phyloP scores from a whole-genome alignment of 2,113 vertebrate species.

The Catharus minimus region DNA sequence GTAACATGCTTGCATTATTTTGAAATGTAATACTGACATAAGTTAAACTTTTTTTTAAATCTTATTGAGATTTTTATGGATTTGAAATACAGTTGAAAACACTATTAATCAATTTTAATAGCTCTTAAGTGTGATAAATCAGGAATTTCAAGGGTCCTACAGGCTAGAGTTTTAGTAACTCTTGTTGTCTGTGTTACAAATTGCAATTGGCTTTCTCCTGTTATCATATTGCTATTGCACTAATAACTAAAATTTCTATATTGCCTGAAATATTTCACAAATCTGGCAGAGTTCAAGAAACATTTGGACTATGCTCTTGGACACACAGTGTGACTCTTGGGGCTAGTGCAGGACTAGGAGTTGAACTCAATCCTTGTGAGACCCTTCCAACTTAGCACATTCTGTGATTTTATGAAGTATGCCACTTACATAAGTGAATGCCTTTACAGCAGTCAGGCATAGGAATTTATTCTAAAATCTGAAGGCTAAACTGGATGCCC shows the following conservation, averaged over 20 bases:
- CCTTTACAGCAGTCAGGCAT: background rate
- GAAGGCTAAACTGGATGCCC: background rate
- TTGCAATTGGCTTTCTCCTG: background rate
- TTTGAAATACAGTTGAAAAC: background rate
- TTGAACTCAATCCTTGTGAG: background rate
- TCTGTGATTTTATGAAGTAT: background rate
- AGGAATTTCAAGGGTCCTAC: background rate
- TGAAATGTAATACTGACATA: background rate
- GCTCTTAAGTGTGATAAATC: background rate
- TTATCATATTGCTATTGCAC: background rate
- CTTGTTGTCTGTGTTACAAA: background rate
- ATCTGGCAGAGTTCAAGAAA: background rate
- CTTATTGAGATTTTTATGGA: background rate
- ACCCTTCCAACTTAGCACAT: background rate
- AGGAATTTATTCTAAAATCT: background rate
- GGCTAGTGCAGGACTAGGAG: background rate
- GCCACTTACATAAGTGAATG: background rate
- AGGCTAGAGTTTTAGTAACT: background rate
- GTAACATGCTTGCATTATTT: background rate
- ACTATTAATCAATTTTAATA: background rate
- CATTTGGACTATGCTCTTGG: background rate
- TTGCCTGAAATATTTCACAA: background rate
- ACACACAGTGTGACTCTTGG: background rate
- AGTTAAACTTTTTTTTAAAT: background rate
- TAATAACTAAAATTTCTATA: background rate